Evolutionary conservation across 2,888 invertebrate genomes (phyloP).

Genomic region (Chirona hameri): DNA sequence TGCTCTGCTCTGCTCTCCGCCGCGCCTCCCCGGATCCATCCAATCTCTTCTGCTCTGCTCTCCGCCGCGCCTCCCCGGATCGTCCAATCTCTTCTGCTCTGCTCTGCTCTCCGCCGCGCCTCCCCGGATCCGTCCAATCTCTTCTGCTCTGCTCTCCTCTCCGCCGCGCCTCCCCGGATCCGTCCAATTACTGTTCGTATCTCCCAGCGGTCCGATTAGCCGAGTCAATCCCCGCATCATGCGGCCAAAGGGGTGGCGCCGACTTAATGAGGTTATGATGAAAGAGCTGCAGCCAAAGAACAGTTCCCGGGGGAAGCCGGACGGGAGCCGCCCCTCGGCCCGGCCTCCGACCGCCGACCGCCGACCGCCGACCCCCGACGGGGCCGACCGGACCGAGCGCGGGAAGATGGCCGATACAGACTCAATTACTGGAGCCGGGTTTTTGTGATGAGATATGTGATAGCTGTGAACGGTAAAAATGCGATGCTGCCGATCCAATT

Average conservation of each 20-base stretch:
- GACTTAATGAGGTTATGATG: slow-evolving; percentile 29
- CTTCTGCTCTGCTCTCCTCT: slow-evolving; percentile 35
- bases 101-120: slow-evolving; percentile 39
- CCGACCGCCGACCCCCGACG: background rate
- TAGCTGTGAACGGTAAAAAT: background rate
- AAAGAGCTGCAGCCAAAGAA: background rate
- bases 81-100: background rate
- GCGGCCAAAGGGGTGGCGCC: slow-evolving; percentile 5
- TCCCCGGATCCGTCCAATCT: slow-evolving; percentile 42
- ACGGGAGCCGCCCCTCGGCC: background rate
- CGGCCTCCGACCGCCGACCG: background rate
- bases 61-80: no score
- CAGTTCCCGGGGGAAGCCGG: background rate
- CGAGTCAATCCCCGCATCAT: slow-evolving; percentile 45
- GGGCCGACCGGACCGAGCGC: background rate
- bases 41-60: no score
- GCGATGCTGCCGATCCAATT: no score
- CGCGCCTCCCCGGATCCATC: no score
- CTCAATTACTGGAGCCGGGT: background rate
- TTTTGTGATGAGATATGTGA: background rate
- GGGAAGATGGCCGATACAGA: background rate
- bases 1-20: no score
- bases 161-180: slow-evolving; percentile 27
- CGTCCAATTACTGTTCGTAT: slow-evolving; percentile 5
- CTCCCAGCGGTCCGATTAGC: slow-evolving; percentile 41